Base-by-base conservation (phyloP, 2,113 vertebrate genomes). In the Urocolius indicus region DNA sequence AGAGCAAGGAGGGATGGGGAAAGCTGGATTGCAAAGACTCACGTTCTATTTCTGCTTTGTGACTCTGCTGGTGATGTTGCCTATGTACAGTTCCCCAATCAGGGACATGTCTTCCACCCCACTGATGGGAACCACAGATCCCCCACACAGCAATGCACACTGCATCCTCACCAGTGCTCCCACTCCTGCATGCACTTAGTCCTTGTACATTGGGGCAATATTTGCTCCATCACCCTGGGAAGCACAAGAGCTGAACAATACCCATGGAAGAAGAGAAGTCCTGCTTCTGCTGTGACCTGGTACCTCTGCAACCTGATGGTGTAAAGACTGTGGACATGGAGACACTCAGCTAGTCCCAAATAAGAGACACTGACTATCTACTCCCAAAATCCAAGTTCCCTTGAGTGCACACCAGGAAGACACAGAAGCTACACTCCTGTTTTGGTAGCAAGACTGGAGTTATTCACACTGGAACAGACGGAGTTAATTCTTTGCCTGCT, bases 401-500 rank as follows among this genome's bases (percentile, higher is more conserved):
- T 51, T 36, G n/a, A 82, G 62, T 29, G 75, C 1, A 10, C 6
- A 66, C 9, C 58, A 90, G 72, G 78, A 85, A 49, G 26, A 55
- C 15, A 24, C 46, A 85, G 59, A 61, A 94, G 34, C 32, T 18
- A 5, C 1, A 10, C 21, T 86, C 73, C 77, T 76, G 19, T 55
- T 87, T 62, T 52, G 62, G 80, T 20, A 89, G 59, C 84, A 92
- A 62, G 83, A 38, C 38, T 67, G 43, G 38, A 41, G 38, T 66
- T 95, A 46, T 63, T 79, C 62, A 34, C 16, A 20, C 29, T 34
- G 59, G 68, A 94, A 48, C 75, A 93, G 88, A 92, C 6, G 34
- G 84, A 90, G 38, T 65, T 51, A 73, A 87, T 89, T 59, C 73
- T 78, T 62, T 66, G 67, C 71, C 67, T 84, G 81, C 63, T 95